Evolutionary conservation across 2,113 vertebrate genomes (phyloP), one percentile per base, ranked within the genome.

Genomic region (Alexandromys fortis): DNA sequence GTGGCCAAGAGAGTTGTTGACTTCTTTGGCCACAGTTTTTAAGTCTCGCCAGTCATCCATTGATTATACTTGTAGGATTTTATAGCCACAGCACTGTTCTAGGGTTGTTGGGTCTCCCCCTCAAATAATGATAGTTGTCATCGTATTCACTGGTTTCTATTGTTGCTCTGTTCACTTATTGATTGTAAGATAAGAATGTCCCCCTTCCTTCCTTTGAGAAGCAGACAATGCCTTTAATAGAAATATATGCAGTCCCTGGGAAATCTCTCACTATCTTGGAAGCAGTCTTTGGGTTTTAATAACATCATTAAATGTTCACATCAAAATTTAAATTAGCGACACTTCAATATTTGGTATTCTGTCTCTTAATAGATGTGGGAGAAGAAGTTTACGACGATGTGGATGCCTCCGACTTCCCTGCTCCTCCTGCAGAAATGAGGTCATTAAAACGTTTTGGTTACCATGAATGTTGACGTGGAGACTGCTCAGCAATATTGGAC

Each of bases 371-470:
- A 98, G 98, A 98, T 26, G 68, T 70, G 45, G 98, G 95, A 95
- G 98, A 99, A 1, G 98, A 99, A 42, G 98, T 99, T 91, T 99
- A 99, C 12, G 99, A 99, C 38, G 99, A 99, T 0, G 98, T 99
- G 24, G 99, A 99, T 79, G 95, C 99, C 26, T 98, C 98, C 63
- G 98, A 97, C 17, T 98, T 98, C 47, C 98, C 99, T 92, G 47
- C 94, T 1, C 98, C 97, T 26, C 98, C 98, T 0, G 78, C 98
- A 38, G 92, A 98, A 42, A 61, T 95, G 96, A 99, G 97, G 99
- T 99, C 98, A 97, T 73, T 75, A 73, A 78, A 38, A 89, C 67
- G 35, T 24, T 75, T 77, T 86, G 42, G 19, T 94, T 79, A 24
- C 63, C 35, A 13, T 58, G 75, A 77, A 70, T 58, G 38, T 79